phyloP scores from a whole-genome alignment of 2,797 vertebrate species.

The Thripadectes ignobilis region DNA sequence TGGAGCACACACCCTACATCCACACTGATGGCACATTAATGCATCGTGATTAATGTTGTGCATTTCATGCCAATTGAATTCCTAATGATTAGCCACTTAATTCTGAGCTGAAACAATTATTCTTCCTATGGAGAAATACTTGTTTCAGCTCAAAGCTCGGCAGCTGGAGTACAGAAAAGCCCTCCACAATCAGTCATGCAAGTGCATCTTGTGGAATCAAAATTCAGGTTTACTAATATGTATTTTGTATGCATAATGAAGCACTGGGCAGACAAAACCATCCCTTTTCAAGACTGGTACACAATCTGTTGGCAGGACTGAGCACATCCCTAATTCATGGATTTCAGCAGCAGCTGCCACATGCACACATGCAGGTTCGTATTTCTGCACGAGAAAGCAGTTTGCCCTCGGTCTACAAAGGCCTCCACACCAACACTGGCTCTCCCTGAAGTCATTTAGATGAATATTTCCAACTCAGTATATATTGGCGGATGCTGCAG shows the following conservation, averaged over 20 bases:
- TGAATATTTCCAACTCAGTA: neutral
- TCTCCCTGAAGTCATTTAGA: neutral
- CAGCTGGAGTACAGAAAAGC: conserved; percentile 12
- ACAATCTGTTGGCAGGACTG: neutral
- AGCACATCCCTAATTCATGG: neutral
- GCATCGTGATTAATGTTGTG: neutral
- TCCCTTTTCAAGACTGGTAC: neutral
- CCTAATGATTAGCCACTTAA: conserved; percentile 49
- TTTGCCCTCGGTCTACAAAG: neutral
- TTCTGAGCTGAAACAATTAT: conserved; percentile 36
- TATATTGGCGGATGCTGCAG: neutral
- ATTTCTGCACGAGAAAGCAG: neutral
- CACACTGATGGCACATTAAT: neutral
- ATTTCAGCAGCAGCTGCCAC: neutral
- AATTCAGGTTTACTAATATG: neutral
- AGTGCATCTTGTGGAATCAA: neutral
- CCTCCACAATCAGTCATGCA: neutral
- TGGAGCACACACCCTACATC: neutral
- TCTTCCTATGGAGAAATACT: conserved; percentile 14
- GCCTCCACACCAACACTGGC: neutral
- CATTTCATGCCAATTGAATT: conserved; percentile 36
- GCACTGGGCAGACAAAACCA: neutral
- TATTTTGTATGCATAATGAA: neutral
- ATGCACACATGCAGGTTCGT: neutral
- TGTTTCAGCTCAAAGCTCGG: neutral